Evolutionary conservation across 2,797 vertebrate species (phyloP).

Genomic region (Natrix natrix): DNA sequence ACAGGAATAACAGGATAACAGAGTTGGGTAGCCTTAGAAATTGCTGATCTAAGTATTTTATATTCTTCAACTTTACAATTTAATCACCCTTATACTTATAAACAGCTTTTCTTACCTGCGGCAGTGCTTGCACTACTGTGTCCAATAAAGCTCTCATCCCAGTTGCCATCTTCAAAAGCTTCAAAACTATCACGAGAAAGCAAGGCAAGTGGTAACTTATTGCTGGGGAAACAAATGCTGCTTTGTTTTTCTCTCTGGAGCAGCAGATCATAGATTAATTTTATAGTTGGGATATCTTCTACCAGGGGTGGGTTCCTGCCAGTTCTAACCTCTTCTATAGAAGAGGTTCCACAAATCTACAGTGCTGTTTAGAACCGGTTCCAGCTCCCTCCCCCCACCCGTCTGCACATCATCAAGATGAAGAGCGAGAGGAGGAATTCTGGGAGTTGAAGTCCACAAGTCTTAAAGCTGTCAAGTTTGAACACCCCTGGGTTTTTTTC

Average conservation of each 20-base stretch:
- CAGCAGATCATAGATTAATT: neutral
- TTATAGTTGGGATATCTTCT: neutral
- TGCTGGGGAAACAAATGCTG: constrained; percentile 9
- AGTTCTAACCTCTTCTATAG: no score
- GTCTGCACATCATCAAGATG: no score
- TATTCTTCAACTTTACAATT: neutral
- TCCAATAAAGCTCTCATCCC: constrained; percentile 94
- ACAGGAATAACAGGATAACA: no score
- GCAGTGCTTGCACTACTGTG: constrained; percentile 92
- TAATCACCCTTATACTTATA: neutral
- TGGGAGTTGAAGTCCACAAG: no score
- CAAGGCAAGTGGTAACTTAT: constrained; percentile 29
- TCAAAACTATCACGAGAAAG: constrained; percentile 73
- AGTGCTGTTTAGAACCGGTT: no score
- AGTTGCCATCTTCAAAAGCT: constrained; percentile 84
- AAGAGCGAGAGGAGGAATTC: no score
- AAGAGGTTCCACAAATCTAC: no score
- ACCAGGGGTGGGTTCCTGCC: no score
- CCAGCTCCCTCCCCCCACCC: no score
- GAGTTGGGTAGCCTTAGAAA: neutral
- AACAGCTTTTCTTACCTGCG: constrained; percentile 79
- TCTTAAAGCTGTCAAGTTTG: no score
- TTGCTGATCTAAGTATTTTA: neutral
- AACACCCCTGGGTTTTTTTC: no score
- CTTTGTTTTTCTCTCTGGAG: neutral